Percentiles rank a stretch among this genome's conserved stretches.
Evolutionary conservation across 1,140 invertebrate species (phyloP).

Genomic region (Rhysida immarginata): DNA sequence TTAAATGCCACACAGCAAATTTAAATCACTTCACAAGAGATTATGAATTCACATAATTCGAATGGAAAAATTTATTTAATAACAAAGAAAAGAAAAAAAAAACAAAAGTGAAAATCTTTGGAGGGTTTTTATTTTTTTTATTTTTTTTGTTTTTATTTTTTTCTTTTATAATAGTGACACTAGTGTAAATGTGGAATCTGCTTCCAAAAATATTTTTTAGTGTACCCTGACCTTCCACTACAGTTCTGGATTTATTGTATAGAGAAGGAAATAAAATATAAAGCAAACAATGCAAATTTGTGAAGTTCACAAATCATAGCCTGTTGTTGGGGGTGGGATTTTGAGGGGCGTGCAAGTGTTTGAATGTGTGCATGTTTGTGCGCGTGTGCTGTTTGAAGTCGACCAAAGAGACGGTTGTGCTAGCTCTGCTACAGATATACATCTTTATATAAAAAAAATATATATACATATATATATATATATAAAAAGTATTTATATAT

Average conservation of each 20-base stretch:
- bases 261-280: neutral
- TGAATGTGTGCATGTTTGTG: no score
- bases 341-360: neutral
- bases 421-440: neutral
- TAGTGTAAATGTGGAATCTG: neutral
- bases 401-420: no score
- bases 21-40: constrained; percentile 3
- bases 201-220: neutral
- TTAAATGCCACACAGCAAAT: constrained; percentile 3
- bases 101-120: no score
- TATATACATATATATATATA: neutral
- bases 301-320: neutral
- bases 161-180: neutral
- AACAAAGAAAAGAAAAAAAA: no score
- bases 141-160: no score
- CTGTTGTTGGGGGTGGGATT: no score
- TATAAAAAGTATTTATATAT: neutral
- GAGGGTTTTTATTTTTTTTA: no score
- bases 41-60: neutral
- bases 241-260: neutral
- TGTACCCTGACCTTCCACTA: neutral
- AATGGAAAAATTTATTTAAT: neutral
- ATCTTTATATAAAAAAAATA: neutral
- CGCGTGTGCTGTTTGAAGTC: no score
- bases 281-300: neutral